phyloP scores from a whole-genome alignment of 2,888 invertebrate species.

The Amitus sp. region DNA sequence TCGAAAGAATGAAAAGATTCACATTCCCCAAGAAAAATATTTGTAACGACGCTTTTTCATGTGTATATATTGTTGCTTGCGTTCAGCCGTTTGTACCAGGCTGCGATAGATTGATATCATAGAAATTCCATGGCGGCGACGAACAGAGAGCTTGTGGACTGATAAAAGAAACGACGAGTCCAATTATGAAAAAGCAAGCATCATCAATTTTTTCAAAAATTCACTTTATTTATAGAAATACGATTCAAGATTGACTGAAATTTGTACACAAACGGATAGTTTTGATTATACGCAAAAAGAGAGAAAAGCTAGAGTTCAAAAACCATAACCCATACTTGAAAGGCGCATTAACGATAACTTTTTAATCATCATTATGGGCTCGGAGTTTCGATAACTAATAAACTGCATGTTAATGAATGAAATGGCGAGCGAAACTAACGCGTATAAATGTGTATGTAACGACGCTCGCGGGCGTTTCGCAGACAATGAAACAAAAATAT shows the following conservation, averaged over 20 bases:
- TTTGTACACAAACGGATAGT: too few species aligned
- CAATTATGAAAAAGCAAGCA: too few species aligned
- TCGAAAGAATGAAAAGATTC: constrained; percentile 8
- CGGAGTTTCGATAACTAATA: constrained; percentile 32
- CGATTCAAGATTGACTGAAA: background rate
- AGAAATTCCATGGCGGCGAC: constrained; percentile 42
- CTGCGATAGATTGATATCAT: constrained; percentile 44
- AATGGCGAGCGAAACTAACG: constrained; percentile 29
- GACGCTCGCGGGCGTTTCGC: constrained; percentile 36
- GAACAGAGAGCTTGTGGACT: constrained; percentile 33
- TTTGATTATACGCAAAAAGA: too few species aligned
- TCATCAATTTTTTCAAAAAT: too few species aligned
- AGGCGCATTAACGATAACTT: too few species aligned
- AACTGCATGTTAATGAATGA: constrained; percentile 29
- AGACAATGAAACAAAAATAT: constrained; percentile 53
- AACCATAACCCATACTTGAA: too few species aligned
- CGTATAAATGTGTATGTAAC: constrained; percentile 40
- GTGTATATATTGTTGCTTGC: constrained; percentile 60
- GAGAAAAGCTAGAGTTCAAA: too few species aligned
- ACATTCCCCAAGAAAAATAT: constrained; percentile 22
- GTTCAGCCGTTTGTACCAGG: constrained; percentile 50
- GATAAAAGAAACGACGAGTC: constrained; percentile 10
- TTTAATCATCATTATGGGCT: constrained; percentile 12
- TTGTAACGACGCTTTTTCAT: constrained; percentile 55
- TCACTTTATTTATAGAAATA: too few species aligned